Evolutionary conservation across 2,113 vertebrate species (phyloP).

Genomic region (Ammodytes marinus): DNA sequence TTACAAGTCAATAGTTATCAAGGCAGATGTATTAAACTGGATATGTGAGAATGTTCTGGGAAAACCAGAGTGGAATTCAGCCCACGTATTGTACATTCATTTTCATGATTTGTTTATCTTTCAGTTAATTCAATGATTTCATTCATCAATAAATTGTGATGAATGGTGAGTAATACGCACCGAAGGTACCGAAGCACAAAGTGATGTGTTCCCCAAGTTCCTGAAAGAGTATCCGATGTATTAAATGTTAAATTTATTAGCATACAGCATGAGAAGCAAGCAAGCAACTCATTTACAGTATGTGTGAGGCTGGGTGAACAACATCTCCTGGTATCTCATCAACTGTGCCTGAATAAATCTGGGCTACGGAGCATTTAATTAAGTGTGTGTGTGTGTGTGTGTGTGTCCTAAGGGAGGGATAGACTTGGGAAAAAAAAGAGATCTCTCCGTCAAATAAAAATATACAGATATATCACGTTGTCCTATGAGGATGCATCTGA

Average conservation of each 20-base stretch:
- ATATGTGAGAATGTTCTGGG: slow-evolving; percentile 20
- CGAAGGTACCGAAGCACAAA: neutral
- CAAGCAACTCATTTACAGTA: neutral
- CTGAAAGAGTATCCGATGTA: too few relatives aligned
- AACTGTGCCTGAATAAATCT: neutral
- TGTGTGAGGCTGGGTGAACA: neutral
- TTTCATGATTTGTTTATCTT: neutral
- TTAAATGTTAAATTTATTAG: too few relatives aligned
- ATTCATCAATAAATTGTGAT: neutral
- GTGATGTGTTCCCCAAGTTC: neutral
- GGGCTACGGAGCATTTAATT: neutral
- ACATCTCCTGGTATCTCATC: neutral
- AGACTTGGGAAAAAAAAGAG: neutral
- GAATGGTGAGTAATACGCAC: neutral
- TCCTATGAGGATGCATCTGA: neutral
- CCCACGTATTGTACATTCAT: neutral
- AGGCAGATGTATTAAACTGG: slow-evolving; percentile 32
- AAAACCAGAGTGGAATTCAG: neutral
- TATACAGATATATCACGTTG: neutral
- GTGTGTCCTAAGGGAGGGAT: neutral
- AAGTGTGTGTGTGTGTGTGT: neutral
- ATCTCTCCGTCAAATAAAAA: neutral
- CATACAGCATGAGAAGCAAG: too few relatives aligned
- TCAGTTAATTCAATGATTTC: neutral
- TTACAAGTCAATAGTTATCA: slow-evolving; percentile 68